Percentiles rank a stretch among this genome's conserved stretches.
These are phyloP conservation scores for Daphoenositta chrysoptera DNA, from an alignment of 2,113 vertebrate genomes.

Conservation along the genomic window DNA sequence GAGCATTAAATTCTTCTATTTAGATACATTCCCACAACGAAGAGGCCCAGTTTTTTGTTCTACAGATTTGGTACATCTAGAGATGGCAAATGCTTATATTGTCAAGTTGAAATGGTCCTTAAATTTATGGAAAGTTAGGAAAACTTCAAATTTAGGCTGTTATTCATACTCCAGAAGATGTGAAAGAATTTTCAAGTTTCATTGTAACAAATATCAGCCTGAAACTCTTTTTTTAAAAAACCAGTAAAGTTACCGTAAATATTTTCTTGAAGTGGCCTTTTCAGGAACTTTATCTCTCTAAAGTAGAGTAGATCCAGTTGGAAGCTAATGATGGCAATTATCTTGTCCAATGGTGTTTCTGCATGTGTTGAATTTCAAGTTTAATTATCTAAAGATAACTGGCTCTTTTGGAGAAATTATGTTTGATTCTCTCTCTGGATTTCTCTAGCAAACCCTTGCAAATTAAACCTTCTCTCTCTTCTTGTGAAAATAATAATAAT, in stretches of 20 bases:
- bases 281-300: not conserved
- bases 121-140: not conserved
- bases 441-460: not conserved
- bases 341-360: not conserved
- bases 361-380: not conserved
- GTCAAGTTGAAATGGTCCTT: not conserved
- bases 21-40: not conserved
- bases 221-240: not conserved
- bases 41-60: not conserved
- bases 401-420: not conserved
- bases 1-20: accelerated
- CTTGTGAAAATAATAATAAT: accelerated
- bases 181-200: not conserved
- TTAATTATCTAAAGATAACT: not conserved
- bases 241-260: not conserved
- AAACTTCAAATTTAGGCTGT: not conserved
- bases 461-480: not conserved
- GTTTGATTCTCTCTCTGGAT: not conserved
- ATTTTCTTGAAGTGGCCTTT: not conserved
- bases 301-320: not conserved
- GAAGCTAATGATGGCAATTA: not conserved
- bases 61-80: not conserved
- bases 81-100: not conserved
- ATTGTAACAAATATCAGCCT: not conserved
- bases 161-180: not conserved